Evolutionary conservation across 2,888 invertebrate species (phyloP).

Genomic region (Chrysomela aeneicollis): DNA sequence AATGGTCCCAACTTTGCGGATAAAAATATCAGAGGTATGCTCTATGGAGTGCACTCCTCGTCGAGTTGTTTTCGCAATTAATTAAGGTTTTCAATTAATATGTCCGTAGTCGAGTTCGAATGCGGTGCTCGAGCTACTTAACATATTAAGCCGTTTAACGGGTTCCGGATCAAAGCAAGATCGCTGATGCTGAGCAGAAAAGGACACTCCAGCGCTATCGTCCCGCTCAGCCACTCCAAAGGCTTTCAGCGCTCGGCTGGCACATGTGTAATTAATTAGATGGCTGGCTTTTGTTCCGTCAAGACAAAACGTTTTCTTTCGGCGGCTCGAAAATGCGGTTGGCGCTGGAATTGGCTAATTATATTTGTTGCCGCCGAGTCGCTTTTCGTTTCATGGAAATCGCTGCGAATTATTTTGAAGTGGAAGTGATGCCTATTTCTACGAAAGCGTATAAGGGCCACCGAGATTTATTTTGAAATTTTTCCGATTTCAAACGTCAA

Average conservation of each 20-base stretch:
- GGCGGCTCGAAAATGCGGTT: slow-evolving; percentile 30
- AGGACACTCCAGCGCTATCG: slow-evolving; percentile 41
- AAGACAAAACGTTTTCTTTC: slow-evolving; percentile 38
- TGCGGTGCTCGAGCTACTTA: slow-evolving; percentile 45
- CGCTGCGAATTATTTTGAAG: not conserved
- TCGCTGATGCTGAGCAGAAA: slow-evolving; percentile 39
- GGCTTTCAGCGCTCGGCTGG: slow-evolving; percentile 15
- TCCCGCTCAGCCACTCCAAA: slow-evolving; percentile 21
- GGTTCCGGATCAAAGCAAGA: slow-evolving; percentile 40
- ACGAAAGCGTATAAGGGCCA: too few species aligned
- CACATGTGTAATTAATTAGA: slow-evolving; percentile 42
- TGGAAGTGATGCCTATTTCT: not conserved
- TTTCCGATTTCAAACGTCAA: too few species aligned
- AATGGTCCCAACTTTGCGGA: not conserved
- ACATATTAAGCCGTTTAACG: slow-evolving; percentile 48
- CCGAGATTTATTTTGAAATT: too few species aligned
- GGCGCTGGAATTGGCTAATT: slow-evolving; percentile 30
- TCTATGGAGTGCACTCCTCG: slow-evolving; percentile 33
- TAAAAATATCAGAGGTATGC: not conserved
- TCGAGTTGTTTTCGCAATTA: slow-evolving; percentile 48
- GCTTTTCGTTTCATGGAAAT: not conserved
- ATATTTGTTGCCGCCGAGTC: not conserved
- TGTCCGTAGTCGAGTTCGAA: slow-evolving; percentile 41
- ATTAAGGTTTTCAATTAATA: slow-evolving; percentile 48
- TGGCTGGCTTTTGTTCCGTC: slow-evolving; percentile 32